Evolutionary conservation across 2,797 vertebrate species (phyloP), one percentile per base, ranked within the genome.

Genomic region (Coregonus suidteri): DNA sequence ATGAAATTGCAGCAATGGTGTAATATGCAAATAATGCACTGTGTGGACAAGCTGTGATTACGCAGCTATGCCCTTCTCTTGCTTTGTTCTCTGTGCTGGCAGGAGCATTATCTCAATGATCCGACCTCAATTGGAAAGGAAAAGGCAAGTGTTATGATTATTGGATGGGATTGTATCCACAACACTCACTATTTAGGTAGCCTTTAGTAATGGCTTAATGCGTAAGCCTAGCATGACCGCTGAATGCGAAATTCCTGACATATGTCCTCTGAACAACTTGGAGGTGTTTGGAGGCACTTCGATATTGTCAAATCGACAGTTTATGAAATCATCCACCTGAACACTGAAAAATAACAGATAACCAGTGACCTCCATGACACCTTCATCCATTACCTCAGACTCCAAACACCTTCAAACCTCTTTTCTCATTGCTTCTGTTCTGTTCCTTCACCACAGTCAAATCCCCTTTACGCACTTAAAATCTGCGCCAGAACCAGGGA

Each of bases 181-280:
- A 85, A 80, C 80, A 77, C 6, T 72, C 59, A 52, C 76, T 83
- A 82, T 88, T 89, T 87, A 72, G 62, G 75, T 77, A 78, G 79
- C 62, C 64, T 79, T 77, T 70, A 75, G 52, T 84, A 76, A 81
- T 66, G 76, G 62, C 78, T 68, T 69, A 80, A 78, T 53, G 76
- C 54, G 34, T 30, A 80, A 14, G 14, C 18, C 62, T 18, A 25
- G 35, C 4, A 77, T 78, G 41, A 30, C 9, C 9, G 4, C 59
- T 13, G 20, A 30, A 64, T 20, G 7, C 59, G 4, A 64, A 47
- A 47, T 47, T 13, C 41, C 9, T 47, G 9, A 13, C 9, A 13
- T 13, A 11, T 47, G 20, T 64, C 13, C n/a, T 25, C 25, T 64
- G 59, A 64, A 64, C 59, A 16, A 62, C 59, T 64, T 64, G 9